A percentile compares a stretch with the other conserved stretches of the same genome.
Evolutionary conservation across 92 coral and sea anemone species (phyloP).

Genomic region (Anthopleura xanthogrammica): DNA sequence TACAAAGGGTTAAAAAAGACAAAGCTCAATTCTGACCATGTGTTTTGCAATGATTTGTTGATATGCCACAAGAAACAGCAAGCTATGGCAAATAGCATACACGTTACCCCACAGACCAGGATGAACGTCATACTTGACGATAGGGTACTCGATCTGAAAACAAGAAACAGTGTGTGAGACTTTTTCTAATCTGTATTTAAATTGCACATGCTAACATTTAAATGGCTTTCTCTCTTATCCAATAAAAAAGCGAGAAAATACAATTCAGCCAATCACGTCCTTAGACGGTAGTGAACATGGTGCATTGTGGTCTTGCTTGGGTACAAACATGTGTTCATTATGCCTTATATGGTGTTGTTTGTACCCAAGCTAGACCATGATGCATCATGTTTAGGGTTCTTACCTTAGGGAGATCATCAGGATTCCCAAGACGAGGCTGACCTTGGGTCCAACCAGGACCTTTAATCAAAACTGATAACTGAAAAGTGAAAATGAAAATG

Average conservation of each 20-base stretch:
- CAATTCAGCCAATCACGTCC: neutral
- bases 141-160: conserved; percentile 80
- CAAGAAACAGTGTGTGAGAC: neutral
- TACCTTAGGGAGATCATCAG: conserved; percentile 88
- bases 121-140: conserved; percentile 67
- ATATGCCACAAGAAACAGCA: conserved; percentile 56
- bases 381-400: neutral
- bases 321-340: no score
- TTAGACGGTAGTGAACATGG: no score
- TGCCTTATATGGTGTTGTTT: no score
- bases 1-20: no score
- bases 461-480: conserved; percentile 81
- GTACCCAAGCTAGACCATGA: no score
- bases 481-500: neutral
- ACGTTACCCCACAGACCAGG: conserved; percentile 59
- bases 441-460: conserved; percentile 98
- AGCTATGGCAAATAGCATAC: conserved; percentile 63
- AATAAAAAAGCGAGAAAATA: neutral
- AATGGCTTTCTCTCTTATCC: neutral
- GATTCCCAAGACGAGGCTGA: conserved; percentile 87
- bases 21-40: conserved; percentile 45
- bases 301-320: no score
- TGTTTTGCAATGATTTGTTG: conserved; percentile 60
- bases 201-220: no score
- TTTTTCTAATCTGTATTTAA: no score